Evolutionary conservation across 2,797 vertebrate species (phyloP).

Genomic region (Sebastes kiyomatsui): DNA sequence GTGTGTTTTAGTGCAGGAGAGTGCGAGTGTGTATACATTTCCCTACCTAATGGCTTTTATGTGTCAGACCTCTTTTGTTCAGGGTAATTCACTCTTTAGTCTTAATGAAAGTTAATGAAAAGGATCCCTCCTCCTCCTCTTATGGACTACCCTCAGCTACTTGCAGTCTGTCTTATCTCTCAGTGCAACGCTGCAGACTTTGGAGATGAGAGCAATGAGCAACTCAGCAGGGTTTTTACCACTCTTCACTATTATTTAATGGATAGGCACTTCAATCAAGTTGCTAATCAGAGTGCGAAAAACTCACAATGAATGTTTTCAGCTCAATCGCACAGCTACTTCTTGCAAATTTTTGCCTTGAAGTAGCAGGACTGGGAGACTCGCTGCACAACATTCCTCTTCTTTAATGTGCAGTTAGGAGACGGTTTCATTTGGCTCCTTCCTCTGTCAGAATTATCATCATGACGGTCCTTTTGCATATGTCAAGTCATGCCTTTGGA

Average conservation of each 20-base stretch:
- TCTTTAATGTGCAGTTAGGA: constrained; percentile 58
- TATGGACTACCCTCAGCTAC: constrained; percentile 45
- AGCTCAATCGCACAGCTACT: constrained; percentile 28
- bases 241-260: constrained; percentile 51
- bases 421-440: constrained; percentile 44
- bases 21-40: constrained; percentile 15
- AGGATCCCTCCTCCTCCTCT: constrained; percentile 51
- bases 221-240: constrained; percentile 46
- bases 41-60: constrained; percentile 35
- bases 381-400: neutral
- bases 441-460: constrained; percentile 61
- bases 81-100: constrained; percentile 59
- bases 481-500: constrained; percentile 80
- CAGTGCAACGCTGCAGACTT: constrained; percentile 50
- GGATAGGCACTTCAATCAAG: constrained; percentile 57
- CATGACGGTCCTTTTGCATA: constrained; percentile 67
- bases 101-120: constrained; percentile 72
- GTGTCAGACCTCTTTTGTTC: constrained; percentile 41
- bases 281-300: constrained; percentile 58
- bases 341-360: constrained; percentile 30
- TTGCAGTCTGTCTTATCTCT: constrained; percentile 43
- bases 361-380: constrained; percentile 34
- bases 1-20: constrained; percentile 19
- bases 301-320: constrained; percentile 51
- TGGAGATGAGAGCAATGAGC: constrained; percentile 59